Percentiles rank a stretch among this genome's conserved stretches.
Conservation (phyloP, 2,797 vertebrate genomes). For the Neomorphus geoffroyi region DNA sequence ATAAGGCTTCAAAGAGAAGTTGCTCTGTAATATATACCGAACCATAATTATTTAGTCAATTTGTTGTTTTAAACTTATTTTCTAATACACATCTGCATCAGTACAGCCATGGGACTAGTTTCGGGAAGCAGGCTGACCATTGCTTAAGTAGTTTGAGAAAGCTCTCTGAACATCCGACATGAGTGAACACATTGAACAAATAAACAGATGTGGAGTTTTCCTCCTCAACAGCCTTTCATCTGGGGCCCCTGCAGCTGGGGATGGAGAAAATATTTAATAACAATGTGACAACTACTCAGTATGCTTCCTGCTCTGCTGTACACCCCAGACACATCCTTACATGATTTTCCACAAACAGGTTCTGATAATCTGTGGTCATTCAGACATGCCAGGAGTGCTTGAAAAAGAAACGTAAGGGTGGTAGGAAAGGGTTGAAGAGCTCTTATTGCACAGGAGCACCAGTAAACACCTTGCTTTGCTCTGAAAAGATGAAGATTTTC, state of each 20-base stretch:
- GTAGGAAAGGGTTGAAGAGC: background rate
- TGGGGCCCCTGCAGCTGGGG: background rate
- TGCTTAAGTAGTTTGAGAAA: constrained; percentile 70
- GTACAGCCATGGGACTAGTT: background rate
- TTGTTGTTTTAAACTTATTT: constrained; percentile 43
- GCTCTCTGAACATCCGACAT: constrained; percentile 8
- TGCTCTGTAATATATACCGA: background rate
- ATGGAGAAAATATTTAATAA: constrained; percentile 26
- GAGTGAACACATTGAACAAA: constrained; percentile 57
- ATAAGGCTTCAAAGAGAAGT: background rate
- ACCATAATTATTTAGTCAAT: background rate
- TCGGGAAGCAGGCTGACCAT: constrained; percentile 59
- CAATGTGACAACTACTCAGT: background rate
- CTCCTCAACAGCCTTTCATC: background rate
- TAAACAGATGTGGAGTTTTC: constrained; percentile 32
- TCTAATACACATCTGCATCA: constrained; percentile 23
- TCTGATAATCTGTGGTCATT: background rate
- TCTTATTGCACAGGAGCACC: background rate
- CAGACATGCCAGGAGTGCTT: background rate
- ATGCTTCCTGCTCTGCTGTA: background rate
- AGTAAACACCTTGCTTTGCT: background rate
- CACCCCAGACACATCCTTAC: background rate
- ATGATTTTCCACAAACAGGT: background rate
- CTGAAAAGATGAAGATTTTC: background rate
- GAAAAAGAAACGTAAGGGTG: background rate